These are phyloP conservation scores for Micrasema minimum DNA, from an alignment of 1,140 invertebrate genomes.

Conservation along the genomic window DNA sequence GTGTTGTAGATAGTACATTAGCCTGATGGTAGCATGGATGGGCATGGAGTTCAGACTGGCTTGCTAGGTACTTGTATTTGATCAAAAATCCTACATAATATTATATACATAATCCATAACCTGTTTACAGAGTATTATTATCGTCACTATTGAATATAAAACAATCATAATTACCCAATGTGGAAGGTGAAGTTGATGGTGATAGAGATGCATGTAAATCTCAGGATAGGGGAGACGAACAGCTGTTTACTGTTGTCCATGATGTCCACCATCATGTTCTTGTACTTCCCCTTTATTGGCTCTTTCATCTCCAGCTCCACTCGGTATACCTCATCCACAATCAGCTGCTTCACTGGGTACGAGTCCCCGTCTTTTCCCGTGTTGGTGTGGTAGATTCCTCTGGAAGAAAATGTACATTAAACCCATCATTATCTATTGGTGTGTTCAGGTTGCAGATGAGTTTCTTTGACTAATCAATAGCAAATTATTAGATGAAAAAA, in stretches of 20 bases:
- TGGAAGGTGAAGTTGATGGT: constrained; percentile 90
- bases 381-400: constrained; percentile 82
- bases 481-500: too few species aligned
- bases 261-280: constrained; percentile 78
- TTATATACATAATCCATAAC: too few species aligned
- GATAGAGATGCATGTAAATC: constrained; percentile 85
- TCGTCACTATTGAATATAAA: constrained; percentile 19
- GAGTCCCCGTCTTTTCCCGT: constrained; percentile 77
- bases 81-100: too few species aligned
- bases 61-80: too few species aligned
- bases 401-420: too few species aligned
- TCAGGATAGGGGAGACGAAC: constrained; percentile 81
- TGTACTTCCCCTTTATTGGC: constrained; percentile 71
- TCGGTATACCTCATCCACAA: constrained; percentile 72
- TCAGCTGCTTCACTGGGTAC: constrained; percentile 82
- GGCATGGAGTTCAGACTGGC: too few species aligned
- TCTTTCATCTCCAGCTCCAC: constrained; percentile 67
- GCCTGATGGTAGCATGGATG: too few species aligned
- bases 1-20: too few species aligned
- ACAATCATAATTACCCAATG: constrained; percentile 72
- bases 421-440: too few species aligned
- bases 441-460: too few species aligned
- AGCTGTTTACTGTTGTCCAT: constrained; percentile 82
- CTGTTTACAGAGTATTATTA: too few species aligned
- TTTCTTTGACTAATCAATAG: too few species aligned